Base-by-base conservation (phyloP, 1,140 invertebrate species). In the Pentalonia nigronervosa region DNA sequence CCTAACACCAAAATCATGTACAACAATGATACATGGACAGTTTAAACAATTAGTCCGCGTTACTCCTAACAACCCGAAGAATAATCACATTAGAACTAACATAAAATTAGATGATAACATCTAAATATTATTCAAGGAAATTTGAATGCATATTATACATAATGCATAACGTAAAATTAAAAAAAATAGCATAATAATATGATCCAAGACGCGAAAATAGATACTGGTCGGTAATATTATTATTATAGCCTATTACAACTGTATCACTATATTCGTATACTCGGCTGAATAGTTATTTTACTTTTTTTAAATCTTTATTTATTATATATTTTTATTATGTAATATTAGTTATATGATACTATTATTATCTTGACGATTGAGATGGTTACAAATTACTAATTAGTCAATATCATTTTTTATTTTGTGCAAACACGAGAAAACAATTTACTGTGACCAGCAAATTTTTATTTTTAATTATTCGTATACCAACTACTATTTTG, bases 11-110 rank as follows among this genome's bases (percentile, higher is more conserved):
- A 95, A 95, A 17, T 96, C 96, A 3, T 96, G 96, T 93, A 95
- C 96, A 94, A 96, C 97, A 67, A 95, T 97, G 50, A 94, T 97
- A 0, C 95, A 96, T 84, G 97, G 97, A 1, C 97, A 97, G 94
- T 97, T 97, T 94, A 95, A 96, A 94, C 97, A 97, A 94, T 95
- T 97, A 45, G 94, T 96, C n/a, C 96, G 96, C 25, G 84, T 88
- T 45, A 88, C 45, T 36, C 91, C 94, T 20, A 94, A 93, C 25
- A 53, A 48, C 14, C 48, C 34, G n/a, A 41, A 89, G 8, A 36
- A 21, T 0, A 41, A 56, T 36, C 25, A 56, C 25, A 89, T 89
- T 25, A 17, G 14, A n/a, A 7, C 60, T 76, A 30, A 76, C 1
- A 76, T n/a, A n/a, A 17, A 76, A n/a, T 17, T 76, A n/a, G 60